Evolutionary conservation across 2,113 vertebrate genomes (phyloP).

Genomic region (Anarhynchus alexandrinus): DNA sequence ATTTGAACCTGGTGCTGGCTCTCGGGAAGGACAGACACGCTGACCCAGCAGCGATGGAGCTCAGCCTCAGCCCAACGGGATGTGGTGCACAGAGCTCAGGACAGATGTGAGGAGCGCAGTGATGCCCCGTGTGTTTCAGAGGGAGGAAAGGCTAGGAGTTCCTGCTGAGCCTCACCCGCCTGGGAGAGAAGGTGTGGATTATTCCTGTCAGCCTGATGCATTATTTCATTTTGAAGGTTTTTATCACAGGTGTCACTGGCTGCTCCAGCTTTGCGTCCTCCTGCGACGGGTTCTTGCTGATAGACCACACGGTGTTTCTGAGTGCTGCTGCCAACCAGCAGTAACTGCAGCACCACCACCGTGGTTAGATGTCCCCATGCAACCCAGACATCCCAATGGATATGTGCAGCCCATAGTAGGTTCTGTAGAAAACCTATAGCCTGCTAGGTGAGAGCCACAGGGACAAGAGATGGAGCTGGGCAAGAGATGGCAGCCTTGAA

Average conservation of each 20-base stretch:
- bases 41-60: fast-evolving
- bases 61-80: fast-evolving
- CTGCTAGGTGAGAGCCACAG: neutral
- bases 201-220: neutral
- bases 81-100: fast-evolving
- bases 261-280: neutral
- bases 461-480: neutral
- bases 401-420: fast-evolving
- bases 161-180: neutral
- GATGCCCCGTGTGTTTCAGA: fast-evolving
- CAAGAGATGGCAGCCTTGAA: neutral
- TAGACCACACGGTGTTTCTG: neutral
- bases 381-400: neutral
- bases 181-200: neutral
- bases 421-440: neutral
- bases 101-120: neutral
- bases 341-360: neutral
- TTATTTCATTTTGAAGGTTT: neutral
- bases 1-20: neutral
- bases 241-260: neutral
- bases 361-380: neutral
- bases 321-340: neutral
- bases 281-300: neutral
- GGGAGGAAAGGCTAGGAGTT: neutral
- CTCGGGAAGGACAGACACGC: neutral